Percentiles rank a stretch among this genome's conserved stretches.
phyloP scores from a whole-genome alignment of 2,113 vertebrate genomes.

The Brienomyrus brachyistius region DNA sequence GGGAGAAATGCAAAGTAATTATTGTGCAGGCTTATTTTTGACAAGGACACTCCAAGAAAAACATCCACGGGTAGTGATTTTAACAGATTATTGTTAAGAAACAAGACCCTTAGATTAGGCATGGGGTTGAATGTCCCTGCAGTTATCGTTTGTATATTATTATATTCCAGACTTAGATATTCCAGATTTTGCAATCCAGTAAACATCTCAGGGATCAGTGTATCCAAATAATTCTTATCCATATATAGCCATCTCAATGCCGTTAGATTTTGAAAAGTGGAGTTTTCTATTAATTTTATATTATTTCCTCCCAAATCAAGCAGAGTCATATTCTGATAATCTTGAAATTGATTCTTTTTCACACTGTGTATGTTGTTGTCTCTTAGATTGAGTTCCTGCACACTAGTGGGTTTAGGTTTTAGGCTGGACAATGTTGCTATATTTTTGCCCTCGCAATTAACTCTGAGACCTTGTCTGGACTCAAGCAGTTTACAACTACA shows the following conservation, averaged over 20 bases:
- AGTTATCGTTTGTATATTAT: conserved; percentile 87
- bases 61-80: conserved; percentile 84
- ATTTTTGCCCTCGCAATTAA: conserved; percentile 93
- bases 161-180: conserved; percentile 97
- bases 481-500: conserved; percentile 85
- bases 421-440: conserved; percentile 83
- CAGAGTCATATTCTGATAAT: conserved; percentile 83
- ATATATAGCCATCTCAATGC: conserved; percentile 96
- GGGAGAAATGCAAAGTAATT: conserved; percentile 94
- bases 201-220: conserved; percentile 85
- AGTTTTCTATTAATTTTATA: conserved; percentile 87
- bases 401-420: conserved; percentile 76
- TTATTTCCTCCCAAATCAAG: conserved; percentile 93
- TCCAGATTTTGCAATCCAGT: conserved; percentile 85
- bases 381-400: conserved; percentile 86
- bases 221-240: conserved; percentile 98
- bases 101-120: conserved; percentile 88
- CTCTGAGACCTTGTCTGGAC: conserved; percentile 79
- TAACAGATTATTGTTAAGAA: conserved; percentile 94
- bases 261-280: conserved; percentile 86
- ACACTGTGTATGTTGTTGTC: conserved; percentile 94
- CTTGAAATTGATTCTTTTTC: conserved; percentile 82
- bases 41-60: conserved; percentile 87
- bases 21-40: conserved; percentile 94
- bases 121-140: conserved; percentile 85